These are phyloP conservation scores for Tragelaphus strepsiceros DNA, from an alignment of 2,113 vertebrate genomes.

Conservation along the genomic window DNA sequence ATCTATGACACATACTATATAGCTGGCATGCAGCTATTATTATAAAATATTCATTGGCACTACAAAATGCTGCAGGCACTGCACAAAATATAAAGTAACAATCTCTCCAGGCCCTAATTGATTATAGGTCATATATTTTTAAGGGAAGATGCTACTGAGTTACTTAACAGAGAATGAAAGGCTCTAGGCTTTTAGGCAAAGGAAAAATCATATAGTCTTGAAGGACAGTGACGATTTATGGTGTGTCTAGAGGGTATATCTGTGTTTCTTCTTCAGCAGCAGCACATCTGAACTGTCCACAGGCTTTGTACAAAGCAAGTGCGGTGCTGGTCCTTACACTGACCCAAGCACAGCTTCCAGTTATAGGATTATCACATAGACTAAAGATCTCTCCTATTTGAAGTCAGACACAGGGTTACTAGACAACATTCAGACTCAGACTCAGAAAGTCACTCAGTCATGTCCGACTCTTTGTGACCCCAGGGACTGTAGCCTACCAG, in stretches of 20 bases:
- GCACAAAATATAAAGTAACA: neutral
- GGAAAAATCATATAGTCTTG: neutral
- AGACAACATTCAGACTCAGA: too few species aligned
- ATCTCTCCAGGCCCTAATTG: conserved; percentile 30
- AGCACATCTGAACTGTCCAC: neutral
- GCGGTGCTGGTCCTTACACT: neutral
- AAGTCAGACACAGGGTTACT: neutral
- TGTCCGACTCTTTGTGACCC: too few species aligned
- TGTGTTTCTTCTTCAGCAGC: neutral
- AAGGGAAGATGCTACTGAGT: conserved; percentile 20
- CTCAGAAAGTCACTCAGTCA: too few species aligned
- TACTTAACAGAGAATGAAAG: conserved; percentile 30
- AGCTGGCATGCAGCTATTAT: neutral
- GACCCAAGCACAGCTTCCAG: neutral
- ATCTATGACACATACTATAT: neutral
- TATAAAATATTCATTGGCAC: conserved; percentile 49
- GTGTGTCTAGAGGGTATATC: neutral
- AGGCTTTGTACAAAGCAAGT: neutral
- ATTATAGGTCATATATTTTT: conserved; percentile 47
- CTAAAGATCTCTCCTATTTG: neutral
- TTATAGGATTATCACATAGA: neutral
- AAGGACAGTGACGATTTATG: neutral
- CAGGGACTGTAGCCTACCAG: too few species aligned
- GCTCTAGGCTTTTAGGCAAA: neutral
- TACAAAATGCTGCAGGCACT: neutral